Evolutionary conservation across 1,140 invertebrate species (phyloP).

Genomic region (Drosophila novamexicana): DNA sequence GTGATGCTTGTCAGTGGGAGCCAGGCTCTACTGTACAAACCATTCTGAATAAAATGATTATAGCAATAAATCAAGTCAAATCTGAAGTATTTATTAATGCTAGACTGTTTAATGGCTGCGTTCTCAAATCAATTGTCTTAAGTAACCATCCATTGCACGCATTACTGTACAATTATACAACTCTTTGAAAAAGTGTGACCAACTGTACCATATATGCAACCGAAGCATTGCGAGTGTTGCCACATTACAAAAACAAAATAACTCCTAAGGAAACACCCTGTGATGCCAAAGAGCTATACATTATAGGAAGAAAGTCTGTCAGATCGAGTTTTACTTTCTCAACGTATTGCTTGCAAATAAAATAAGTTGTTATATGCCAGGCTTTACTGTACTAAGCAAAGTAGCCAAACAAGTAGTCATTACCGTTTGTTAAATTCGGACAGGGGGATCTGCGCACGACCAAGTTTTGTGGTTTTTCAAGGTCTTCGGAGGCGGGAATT

Average conservation of each 20-base stretch:
- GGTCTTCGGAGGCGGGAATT: constrained; percentile 30
- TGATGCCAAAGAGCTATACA: no score
- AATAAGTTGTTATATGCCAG: not conserved
- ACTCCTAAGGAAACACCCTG: no score
- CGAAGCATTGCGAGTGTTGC: not conserved
- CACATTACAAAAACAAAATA: not conserved
- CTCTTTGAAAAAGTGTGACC: no score
- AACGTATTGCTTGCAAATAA: not conserved
- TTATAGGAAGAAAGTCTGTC: no score
- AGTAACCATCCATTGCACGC: not conserved
- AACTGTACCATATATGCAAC: no score
- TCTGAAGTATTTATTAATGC: not conserved
- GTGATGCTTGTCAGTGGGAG: not conserved
- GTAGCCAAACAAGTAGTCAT: not conserved
- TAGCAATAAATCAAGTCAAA: not conserved
- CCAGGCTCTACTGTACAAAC: constrained; percentile 1
- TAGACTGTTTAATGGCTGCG: not conserved
- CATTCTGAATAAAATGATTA: not conserved
- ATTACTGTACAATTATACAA: not conserved
- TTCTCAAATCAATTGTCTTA: not conserved
- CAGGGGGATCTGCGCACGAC: not conserved
- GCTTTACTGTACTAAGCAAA: constrained; percentile 13
- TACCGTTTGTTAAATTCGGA: not conserved
- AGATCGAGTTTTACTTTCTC: no score
- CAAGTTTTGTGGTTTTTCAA: constrained; percentile 22